Conservation (phyloP, 1,140 invertebrate genomes). For the Lamellibrachia luymesi region DNA sequence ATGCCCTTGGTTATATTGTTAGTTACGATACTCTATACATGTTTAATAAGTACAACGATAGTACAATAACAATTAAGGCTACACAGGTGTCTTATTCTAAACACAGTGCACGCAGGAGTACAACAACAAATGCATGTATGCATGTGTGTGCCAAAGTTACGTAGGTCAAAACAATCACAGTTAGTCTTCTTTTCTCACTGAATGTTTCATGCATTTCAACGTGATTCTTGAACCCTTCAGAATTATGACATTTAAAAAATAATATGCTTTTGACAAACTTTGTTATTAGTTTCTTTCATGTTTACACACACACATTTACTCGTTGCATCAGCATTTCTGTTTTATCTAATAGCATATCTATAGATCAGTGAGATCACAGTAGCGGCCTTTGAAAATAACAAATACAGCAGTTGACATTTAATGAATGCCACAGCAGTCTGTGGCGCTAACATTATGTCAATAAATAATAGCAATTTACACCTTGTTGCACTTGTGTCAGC, state of each 20-base stretch:
- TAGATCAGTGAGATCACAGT: not conserved
- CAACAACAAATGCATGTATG: not conserved
- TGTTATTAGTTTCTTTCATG: not conserved
- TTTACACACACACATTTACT: not conserved
- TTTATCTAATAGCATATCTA: not conserved
- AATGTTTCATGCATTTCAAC: not conserved
- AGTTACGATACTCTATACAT: no score
- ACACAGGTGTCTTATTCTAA: no score
- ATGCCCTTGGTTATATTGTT: not conserved
- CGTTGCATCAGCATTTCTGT: not conserved
- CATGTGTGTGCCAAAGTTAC: not conserved
- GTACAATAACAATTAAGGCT: no score
- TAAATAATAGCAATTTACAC: not conserved
- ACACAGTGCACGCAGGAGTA: not conserved
- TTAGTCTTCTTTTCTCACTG: not conserved
- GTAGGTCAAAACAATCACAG: not conserved
- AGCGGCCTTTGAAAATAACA: not conserved
- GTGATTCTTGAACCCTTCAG: not conserved
- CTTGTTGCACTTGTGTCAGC: not conserved
- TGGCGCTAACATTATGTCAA: not conserved
- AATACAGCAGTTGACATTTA: not conserved
- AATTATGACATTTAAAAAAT: not conserved
- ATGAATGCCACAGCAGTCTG: not conserved
- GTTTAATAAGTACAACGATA: no score
- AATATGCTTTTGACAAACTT: not conserved